These are phyloP conservation scores for Laticauda colubrina DNA, from an alignment of 2,113 vertebrate species.

Conservation along the genomic window DNA sequence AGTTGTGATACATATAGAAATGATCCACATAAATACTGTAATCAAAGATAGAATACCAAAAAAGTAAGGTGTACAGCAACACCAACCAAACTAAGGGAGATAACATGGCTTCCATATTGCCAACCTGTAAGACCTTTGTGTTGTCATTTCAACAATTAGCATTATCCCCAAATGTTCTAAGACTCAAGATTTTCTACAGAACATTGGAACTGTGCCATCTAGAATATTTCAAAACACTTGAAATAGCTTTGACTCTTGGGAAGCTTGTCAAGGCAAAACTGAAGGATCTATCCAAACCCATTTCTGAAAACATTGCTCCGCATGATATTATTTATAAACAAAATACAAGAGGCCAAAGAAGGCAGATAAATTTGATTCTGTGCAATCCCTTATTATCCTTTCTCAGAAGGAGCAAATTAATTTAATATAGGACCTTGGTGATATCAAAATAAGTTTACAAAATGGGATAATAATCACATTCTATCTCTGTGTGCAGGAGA, in stretches of 20 bases:
- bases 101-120: not conserved
- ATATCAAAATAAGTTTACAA: not conserved
- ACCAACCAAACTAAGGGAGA: not conserved
- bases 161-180: not conserved
- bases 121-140: not conserved
- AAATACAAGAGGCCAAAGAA: not conserved
- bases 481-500: not conserved
- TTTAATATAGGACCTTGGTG: not conserved
- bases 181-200: not conserved
- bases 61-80: not conserved
- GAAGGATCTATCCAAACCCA: not conserved
- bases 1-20: not conserved
- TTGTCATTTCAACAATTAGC: not conserved
- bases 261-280: not conserved
- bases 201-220: not conserved
- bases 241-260: not conserved
- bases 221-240: not conserved
- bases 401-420: not conserved
- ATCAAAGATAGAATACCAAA: not conserved
- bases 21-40: not conserved
- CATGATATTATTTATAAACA: not conserved
- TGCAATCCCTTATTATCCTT: not conserved
- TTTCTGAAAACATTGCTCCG: not conserved
- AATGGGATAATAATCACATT: not conserved
- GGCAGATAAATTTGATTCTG: not conserved